Conservation (phyloP, 2,113 vertebrate species). For the Polyodon spathula region DNA sequence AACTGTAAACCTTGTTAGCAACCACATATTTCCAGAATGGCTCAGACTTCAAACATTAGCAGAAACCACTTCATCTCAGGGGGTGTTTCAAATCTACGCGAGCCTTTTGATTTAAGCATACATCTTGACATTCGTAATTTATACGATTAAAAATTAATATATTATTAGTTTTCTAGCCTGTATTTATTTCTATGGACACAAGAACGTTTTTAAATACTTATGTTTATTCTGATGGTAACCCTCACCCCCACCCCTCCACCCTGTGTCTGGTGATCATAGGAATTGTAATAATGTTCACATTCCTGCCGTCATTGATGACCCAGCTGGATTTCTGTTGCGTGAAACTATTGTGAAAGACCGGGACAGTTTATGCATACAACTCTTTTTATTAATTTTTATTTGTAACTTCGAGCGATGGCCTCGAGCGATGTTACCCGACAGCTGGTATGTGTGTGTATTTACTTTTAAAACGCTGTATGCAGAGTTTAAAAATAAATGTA, state of each 20-base stretch:
- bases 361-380: neutral
- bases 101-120: neutral
- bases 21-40: constrained; percentile 24
- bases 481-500: too few relatives aligned
- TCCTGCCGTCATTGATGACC: constrained; percentile 6
- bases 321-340: neutral
- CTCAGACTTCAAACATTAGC: neutral
- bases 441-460: constrained; percentile 19
- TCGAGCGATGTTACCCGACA: constrained; percentile 31
- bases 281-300: constrained; percentile 2
- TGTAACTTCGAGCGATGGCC: constrained; percentile 24
- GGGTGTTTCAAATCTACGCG: neutral
- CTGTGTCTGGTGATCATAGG: neutral
- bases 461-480: neutral
- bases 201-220: too few relatives aligned
- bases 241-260: neutral
- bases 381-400: neutral
- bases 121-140: neutral
- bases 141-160: too few relatives aligned
- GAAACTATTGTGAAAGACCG: neutral
- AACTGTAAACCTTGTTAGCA: constrained; percentile 9
- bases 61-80: constrained; percentile 14
- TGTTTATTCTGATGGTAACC: neutral
- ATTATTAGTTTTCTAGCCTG: too few relatives aligned
- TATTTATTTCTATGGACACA: too few relatives aligned